These are phyloP conservation scores for Antheraea mylitta DNA, from an alignment of 1,140 invertebrate species.

Conservation along the genomic window DNA sequence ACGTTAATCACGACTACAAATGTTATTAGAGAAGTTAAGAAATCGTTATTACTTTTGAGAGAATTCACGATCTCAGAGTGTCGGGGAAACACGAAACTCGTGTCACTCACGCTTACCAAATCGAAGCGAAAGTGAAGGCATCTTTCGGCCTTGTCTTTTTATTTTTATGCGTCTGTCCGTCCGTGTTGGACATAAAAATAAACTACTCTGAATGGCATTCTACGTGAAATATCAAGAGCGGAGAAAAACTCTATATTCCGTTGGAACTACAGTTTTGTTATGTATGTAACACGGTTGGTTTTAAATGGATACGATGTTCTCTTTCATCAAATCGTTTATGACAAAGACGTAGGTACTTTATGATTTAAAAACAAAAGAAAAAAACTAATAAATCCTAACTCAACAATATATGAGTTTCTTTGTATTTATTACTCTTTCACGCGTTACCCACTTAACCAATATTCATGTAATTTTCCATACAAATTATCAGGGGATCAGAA, in stretches of 20 bases:
- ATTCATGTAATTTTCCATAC: too few species aligned
- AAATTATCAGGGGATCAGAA: too few species aligned
- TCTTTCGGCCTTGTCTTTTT: conserved; percentile 43
- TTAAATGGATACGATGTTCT: too few species aligned
- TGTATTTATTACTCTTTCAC: too few species aligned
- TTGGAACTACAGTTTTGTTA: background rate
- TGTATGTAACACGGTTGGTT: too few species aligned
- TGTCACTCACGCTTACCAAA: conserved; percentile 28
- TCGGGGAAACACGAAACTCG: conserved; percentile 21
- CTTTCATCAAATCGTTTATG: too few species aligned
- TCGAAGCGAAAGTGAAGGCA: conserved; percentile 55
- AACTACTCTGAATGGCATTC: background rate
- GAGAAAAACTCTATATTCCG: background rate
- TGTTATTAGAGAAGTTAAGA: background rate
- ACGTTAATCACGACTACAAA: background rate
- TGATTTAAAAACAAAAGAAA: too few species aligned
- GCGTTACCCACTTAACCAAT: too few species aligned
- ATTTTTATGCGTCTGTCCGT: conserved; percentile 9
- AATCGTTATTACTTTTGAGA: background rate
- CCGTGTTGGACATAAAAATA: conserved; percentile 1
- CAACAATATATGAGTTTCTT: too few species aligned
- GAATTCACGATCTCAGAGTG: conserved; percentile 23
- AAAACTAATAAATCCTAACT: too few species aligned
- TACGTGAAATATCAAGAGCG: background rate
- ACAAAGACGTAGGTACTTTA: too few species aligned